Evolutionary conservation across 2,888 invertebrate species (phyloP), one percentile per base, ranked within the genome.

Genomic region (Steinernema carpocapsae): DNA sequence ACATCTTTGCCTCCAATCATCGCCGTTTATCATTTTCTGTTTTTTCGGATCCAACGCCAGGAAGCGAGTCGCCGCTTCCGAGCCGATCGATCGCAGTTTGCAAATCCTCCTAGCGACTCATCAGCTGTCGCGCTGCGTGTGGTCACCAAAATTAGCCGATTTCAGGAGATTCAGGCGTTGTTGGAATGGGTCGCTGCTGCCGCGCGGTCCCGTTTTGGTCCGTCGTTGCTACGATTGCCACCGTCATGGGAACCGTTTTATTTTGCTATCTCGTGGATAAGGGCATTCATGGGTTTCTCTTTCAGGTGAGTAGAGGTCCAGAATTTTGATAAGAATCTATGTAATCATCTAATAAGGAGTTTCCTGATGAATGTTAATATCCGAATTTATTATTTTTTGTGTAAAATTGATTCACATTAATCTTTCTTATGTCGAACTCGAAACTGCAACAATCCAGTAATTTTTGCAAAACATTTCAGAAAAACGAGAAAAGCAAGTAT

Each of bases 241-340:
- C 64, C 32, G 32, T 64, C 17, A 32, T 14, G 12, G 64, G 64
- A 14, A 32, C 64, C 1, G 29, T 64, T 17, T 29, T 32, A 10
- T 64, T 64, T 17, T 64, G 64, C 32, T 12, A 7, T 17, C 64
- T 64, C 26, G 17, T 64, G 17, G 64, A 64, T 64, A 64, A 32
- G 32, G 64, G 64, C 12, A 4, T 64, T 10, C 64, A 64, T n/a
- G 64, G 64, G 1, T 64, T 64, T 29, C 64, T 64, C 14, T 64
- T 29, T n/a, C 64, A 64, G 26, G 64, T 64, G 29, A 17, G 37
- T 26, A n/a, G n/a, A n/a, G n/a, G n/a, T n/a, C n/a, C n/a, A n/a
- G n/a, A n/a, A n/a, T n/a, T n/a, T n/a, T n/a, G n/a, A n/a, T n/a
- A n/a, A n/a, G n/a, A n/a, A n/a, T n/a, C n/a, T n/a, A n/a, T n/a